Evolutionary conservation across 2,113 vertebrate genomes (phyloP).

Genomic region (Oryzias curvinotus): DNA sequence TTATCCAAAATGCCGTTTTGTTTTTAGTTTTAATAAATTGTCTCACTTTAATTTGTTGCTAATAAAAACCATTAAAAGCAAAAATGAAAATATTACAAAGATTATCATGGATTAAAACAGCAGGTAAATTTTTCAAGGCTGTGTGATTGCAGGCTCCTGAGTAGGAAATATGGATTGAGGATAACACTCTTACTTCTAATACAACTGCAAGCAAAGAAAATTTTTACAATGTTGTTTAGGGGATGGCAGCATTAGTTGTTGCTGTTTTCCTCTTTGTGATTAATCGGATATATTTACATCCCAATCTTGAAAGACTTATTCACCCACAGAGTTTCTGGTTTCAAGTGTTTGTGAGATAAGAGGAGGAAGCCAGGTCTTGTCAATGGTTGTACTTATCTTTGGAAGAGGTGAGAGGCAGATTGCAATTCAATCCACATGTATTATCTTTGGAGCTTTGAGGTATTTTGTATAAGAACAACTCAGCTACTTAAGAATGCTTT

Average conservation of each 20-base stretch:
- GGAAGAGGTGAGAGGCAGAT: constrained; percentile 79
- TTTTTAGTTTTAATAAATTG: constrained; percentile 74
- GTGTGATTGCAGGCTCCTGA: constrained; percentile 49
- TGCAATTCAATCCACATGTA: constrained; percentile 83
- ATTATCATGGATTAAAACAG: constrained; percentile 84
- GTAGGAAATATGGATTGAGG: constrained; percentile 44
- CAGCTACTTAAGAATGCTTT: constrained; percentile 79
- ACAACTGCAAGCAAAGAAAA: constrained; percentile 62
- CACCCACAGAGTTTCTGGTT: constrained; percentile 74
- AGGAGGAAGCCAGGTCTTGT: constrained; percentile 79
- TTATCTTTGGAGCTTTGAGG: constrained; percentile 81
- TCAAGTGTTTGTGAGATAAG: constrained; percentile 79
- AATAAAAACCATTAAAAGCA: constrained; percentile 86
- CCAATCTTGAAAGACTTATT: constrained; percentile 81
- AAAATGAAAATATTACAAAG: constrained; percentile 90
- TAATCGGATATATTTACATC: constrained; percentile 80
- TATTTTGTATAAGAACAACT: constrained; percentile 80
- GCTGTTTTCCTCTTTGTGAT: constrained; percentile 70
- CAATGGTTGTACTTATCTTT: constrained; percentile 80
- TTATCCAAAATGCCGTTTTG: constrained; percentile 80
- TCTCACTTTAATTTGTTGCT: constrained; percentile 85
- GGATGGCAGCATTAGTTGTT: constrained; percentile 55
- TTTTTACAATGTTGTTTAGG: constrained; percentile 64
- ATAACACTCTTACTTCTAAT: constrained; percentile 47
- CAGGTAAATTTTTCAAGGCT: constrained; percentile 86